Base-by-base conservation (phyloP, 2,113 vertebrate species). In the Psettodes erumei region DNA sequence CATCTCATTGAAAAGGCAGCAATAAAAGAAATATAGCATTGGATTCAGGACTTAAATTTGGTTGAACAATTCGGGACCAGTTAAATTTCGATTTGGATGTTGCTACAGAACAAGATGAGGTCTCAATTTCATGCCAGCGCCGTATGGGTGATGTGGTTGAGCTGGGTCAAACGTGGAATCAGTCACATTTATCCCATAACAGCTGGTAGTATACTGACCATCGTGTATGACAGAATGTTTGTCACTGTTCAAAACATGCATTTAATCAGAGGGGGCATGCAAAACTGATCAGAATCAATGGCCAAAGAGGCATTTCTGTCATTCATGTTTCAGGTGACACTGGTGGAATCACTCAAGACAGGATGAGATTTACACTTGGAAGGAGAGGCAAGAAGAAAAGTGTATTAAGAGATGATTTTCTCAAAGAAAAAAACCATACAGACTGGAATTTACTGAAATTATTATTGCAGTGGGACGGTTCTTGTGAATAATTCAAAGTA, bases 231-330 rank as follows among this genome's bases (percentile, higher is more conserved):
- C 18, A 28, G 18, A 28, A 23, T 30, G 10, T 47, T 65, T 73
- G 33, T 61, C 55, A 12, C 35, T 7, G 42, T 59, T 37, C 33
- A 51, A 33, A 13, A 11, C 35, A 48, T 62, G 65, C 56, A 62
- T 62, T 69, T 62, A 1, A 23, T 62, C 28, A 30, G 21, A 53
- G 37, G 43, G 27, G 59, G 27, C 19, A 67, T 42, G n/a, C 42
- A 59, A 58, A 75, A 63, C 48, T 30, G 15, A 53, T 25, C 3
- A 32, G 27, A 53, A 53, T 30, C 27, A 8, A 18, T 30, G 3
- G 28, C 21, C 16, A 32, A 19, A 32, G 15, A 32, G 8, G 18
- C 18, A 5, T 55, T 19, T 32, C 28, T 2, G 7, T 55, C 53
- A 55, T 30, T 53, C 27, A 53, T 18, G 7, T 53, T 28, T 53